Evolutionary conservation across 2,113 vertebrate genomes (phyloP).

Genomic region (Callipepla californica): DNA sequence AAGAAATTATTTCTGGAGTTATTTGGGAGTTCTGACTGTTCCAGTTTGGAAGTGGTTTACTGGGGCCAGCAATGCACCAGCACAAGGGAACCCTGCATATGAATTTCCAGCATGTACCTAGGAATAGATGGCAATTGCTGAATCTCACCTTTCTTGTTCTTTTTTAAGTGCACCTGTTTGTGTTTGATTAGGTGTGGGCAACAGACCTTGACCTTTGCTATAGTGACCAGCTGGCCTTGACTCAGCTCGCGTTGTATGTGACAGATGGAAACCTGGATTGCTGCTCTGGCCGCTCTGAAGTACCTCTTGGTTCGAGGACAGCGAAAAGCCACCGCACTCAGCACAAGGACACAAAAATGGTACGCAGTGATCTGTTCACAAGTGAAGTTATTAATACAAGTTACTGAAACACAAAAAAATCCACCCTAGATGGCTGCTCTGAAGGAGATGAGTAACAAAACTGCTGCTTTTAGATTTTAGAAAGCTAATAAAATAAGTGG

Average conservation of each 20-base stretch:
- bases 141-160: neutral
- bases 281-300: slow-evolving; percentile 71
- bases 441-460: neutral
- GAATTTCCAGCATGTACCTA: neutral
- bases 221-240: slow-evolving; percentile 92
- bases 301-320: slow-evolving; percentile 53
- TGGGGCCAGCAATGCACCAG: neutral
- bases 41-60: neutral
- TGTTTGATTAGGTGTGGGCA: slow-evolving; percentile 86
- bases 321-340: neutral
- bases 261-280: slow-evolving; percentile 87
- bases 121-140: neutral
- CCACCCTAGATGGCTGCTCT: neutral
- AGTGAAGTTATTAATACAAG: neutral
- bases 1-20: neutral
- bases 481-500: neutral
- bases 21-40: neutral
- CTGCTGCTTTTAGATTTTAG: neutral
- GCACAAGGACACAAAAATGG: neutral
- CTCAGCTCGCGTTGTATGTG: slow-evolving; percentile 86
- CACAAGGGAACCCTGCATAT: neutral
- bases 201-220: slow-evolving; percentile 89
- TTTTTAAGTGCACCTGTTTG: neutral
- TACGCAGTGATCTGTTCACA: slow-evolving; percentile 7
- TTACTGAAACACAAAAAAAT: neutral